These are phyloP conservation scores for Gymnothorax reevesii DNA, from an alignment of 2,797 vertebrate genomes.

Conservation along the genomic window DNA sequence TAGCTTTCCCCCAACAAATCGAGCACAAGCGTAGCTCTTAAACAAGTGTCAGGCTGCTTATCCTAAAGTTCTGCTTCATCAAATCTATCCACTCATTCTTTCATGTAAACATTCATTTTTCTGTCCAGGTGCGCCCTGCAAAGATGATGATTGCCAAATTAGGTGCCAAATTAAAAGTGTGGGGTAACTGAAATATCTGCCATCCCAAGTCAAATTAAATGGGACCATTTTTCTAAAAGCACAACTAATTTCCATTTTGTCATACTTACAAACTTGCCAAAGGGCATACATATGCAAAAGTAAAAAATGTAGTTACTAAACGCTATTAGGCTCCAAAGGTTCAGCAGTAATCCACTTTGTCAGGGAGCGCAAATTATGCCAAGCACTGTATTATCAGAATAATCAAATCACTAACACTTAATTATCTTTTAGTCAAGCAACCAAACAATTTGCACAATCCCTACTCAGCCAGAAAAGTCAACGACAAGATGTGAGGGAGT, in stretches of 20 bases:
- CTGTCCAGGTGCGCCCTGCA: not conserved
- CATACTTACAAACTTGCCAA: not conserved
- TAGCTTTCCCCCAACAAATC: not conserved
- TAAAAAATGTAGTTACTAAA: conserved; percentile 8
- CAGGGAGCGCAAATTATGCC: not conserved
- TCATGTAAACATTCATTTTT: conserved; percentile 7
- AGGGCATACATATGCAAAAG: not conserved
- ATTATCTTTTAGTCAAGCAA: not conserved
- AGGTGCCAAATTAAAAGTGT: not conserved
- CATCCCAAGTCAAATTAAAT: conserved; percentile 5
- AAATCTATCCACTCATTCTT: not conserved
- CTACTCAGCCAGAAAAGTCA: not conserved
- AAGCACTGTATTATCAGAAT: not conserved
- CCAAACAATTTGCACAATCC: not conserved
- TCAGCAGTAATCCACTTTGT: conserved; percentile 12
- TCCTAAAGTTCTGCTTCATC: not conserved
- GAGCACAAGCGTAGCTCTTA: too few relatives aligned
- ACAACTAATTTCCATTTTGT: not conserved
- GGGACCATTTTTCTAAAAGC: conserved; percentile 9
- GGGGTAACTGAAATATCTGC: not conserved
- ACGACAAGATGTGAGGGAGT: not conserved
- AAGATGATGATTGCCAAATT: not conserved
- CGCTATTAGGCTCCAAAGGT: conserved; percentile 19
- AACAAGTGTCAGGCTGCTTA: too few relatives aligned
- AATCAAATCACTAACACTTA: not conserved